These are phyloP conservation scores for Sarotherodon lohbergeri DNA, from an alignment of 2,113 vertebrate genomes.

Conservation along the genomic window DNA sequence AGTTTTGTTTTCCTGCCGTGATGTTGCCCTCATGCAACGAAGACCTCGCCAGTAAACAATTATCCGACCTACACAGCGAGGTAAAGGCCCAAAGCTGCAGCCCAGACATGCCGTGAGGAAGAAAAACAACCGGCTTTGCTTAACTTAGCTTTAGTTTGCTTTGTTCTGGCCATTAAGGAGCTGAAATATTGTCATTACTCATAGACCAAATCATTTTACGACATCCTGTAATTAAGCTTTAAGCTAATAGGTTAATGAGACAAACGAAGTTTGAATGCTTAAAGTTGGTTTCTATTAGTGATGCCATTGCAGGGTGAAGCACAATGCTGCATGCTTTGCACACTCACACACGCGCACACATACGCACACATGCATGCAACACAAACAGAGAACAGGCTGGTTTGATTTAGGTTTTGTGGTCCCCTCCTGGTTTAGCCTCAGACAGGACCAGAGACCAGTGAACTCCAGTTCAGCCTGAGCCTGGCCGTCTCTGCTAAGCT, in stretches of 20 bases:
- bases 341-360: conserved; percentile 8
- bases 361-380: neutral
- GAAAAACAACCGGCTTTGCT: conserved; percentile 43
- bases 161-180: conserved; percentile 58
- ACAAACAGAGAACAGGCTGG: conserved; percentile 54
- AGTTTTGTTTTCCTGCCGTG: conserved; percentile 53
- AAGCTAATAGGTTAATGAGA: conserved; percentile 65
- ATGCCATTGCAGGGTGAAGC: conserved; percentile 39
- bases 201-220: conserved; percentile 63
- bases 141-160: conserved; percentile 46
- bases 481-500: conserved; percentile 55
- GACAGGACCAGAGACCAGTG: conserved; percentile 45
- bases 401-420: conserved; percentile 64
- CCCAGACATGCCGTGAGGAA: conserved; percentile 52
- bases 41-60: conserved; percentile 57
- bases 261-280: conserved; percentile 59
- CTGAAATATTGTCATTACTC: conserved; percentile 69
- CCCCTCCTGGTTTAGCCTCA: conserved; percentile 46
- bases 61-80: conserved; percentile 29
- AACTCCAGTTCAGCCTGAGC: conserved; percentile 50
- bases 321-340: conserved; percentile 24
- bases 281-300: conserved; percentile 62
- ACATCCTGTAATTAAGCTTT: conserved; percentile 69
- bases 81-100: conserved; percentile 51
- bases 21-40: conserved; percentile 49